phyloP scores from a whole-genome alignment of 2,888 invertebrate species.

The Clusia tigrina region DNA sequence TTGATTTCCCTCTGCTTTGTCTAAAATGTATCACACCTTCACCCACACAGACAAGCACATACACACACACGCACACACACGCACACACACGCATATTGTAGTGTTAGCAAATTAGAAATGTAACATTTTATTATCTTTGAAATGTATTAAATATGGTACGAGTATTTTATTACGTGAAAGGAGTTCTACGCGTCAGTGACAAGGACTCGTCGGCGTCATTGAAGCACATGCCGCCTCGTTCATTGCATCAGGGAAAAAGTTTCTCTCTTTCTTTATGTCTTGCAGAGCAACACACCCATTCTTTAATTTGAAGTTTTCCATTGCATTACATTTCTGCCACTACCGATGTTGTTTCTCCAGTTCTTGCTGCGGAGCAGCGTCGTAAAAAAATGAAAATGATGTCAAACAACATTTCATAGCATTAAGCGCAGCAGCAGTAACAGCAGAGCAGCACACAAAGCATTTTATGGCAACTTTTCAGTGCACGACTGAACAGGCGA shows the following conservation, averaged over 20 bases:
- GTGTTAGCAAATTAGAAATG: too few species aligned
- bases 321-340: constrained; percentile 8
- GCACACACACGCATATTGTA: too few species aligned
- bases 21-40: too few species aligned
- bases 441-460: constrained; percentile 40
- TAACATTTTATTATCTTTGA: too few species aligned
- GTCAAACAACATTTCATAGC: constrained; percentile 14
- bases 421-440: too few species aligned
- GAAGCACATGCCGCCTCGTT: background rate
- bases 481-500: background rate
- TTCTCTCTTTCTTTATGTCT: too few species aligned
- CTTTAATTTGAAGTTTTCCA: constrained; percentile 21
- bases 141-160: too few species aligned
- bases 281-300: constrained; percentile 13
- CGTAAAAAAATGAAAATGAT: constrained; percentile 13
- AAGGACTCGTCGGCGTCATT: background rate
- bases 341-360: background rate
- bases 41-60: too few species aligned
- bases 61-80: too few species aligned
- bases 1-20: too few species aligned
- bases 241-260: too few species aligned
- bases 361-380: background rate
- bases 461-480: constrained; percentile 34
- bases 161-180: background rate
- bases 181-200: background rate